Conservation (phyloP, 2,113 vertebrate species). For the Saguinus midas region DNA sequence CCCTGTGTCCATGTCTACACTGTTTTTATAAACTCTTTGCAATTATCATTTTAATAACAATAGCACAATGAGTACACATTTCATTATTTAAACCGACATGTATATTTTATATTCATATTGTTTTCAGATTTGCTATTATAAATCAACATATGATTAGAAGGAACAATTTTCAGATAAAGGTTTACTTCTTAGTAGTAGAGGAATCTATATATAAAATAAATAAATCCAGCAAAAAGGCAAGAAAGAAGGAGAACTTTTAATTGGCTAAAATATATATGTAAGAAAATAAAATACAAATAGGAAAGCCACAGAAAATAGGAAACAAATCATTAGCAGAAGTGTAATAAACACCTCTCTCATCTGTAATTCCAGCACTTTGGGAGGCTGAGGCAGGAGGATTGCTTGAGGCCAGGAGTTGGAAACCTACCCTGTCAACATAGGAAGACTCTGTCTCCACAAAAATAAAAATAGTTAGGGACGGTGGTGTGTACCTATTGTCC, state of each 20-base stretch:
- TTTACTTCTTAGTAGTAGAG: neutral
- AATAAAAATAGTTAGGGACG: too few relatives aligned
- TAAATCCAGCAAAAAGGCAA: neutral
- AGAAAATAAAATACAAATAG: conserved; percentile 17
- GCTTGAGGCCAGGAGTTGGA: too few relatives aligned
- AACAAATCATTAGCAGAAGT: neutral
- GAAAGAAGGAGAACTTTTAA: neutral
- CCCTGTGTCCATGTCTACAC: neutral
- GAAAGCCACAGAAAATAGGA: neutral
- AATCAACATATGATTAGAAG: neutral
- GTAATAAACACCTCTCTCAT: neutral
- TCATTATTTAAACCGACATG: neutral
- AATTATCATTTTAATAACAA: neutral
- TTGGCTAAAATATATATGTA: neutral
- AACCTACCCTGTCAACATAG: too few relatives aligned
- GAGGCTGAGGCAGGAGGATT: too few relatives aligned
- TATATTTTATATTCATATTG: neutral
- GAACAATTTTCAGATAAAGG: neutral
- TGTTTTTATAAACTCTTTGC: neutral
- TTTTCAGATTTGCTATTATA: neutral
- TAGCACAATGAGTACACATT: neutral
- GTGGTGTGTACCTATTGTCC: too few relatives aligned
- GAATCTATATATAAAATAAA: neutral
- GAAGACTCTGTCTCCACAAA: too few relatives aligned
- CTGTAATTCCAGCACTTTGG: too few relatives aligned